phyloP scores from a whole-genome alignment of 2,888 invertebrate genomes.

The Papilio protenor region DNA sequence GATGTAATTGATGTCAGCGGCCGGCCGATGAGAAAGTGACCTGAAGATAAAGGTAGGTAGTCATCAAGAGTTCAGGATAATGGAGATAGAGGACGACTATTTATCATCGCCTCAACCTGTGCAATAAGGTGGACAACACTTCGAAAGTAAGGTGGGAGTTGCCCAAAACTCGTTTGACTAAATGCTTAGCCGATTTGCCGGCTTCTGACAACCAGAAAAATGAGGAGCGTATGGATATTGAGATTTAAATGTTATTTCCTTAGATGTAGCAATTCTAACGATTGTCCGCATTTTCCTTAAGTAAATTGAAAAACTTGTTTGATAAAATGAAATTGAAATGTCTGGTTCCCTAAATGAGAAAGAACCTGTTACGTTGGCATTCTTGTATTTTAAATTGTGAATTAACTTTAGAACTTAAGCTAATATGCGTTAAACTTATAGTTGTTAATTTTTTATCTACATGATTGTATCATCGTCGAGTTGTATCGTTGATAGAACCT shows the following conservation, averaged over 20 bases:
- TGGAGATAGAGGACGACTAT: constrained; percentile 43
- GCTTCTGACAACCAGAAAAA: constrained; percentile 45
- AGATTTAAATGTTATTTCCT: not conserved
- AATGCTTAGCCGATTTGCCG: constrained; percentile 44
- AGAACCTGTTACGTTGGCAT: constrained; percentile 1
- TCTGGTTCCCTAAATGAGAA: not conserved
- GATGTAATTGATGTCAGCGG: constrained; percentile 26
- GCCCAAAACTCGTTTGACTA: constrained; percentile 42
- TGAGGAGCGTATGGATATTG: constrained; percentile 45
- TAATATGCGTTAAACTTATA: not conserved
- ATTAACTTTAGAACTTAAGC: constrained; percentile 5
- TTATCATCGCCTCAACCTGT: constrained; percentile 45
- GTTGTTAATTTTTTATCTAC: constrained; percentile 6
- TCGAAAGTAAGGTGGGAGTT: constrained; percentile 45
- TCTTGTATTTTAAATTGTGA: not conserved
- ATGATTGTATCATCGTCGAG: not conserved
- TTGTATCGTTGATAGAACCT: not conserved
- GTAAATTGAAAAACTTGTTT: not conserved
- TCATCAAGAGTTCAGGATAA: constrained; percentile 44
- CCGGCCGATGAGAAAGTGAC: constrained; percentile 45
- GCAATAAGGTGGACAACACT: too few relatives aligned
- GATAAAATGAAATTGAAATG: not conserved
- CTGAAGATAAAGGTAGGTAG: constrained; percentile 40
- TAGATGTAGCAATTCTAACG: not conserved
- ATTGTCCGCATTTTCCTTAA: not conserved